Evolutionary conservation across 2,888 invertebrate species (phyloP).

Genomic region (Macaria liturata): DNA sequence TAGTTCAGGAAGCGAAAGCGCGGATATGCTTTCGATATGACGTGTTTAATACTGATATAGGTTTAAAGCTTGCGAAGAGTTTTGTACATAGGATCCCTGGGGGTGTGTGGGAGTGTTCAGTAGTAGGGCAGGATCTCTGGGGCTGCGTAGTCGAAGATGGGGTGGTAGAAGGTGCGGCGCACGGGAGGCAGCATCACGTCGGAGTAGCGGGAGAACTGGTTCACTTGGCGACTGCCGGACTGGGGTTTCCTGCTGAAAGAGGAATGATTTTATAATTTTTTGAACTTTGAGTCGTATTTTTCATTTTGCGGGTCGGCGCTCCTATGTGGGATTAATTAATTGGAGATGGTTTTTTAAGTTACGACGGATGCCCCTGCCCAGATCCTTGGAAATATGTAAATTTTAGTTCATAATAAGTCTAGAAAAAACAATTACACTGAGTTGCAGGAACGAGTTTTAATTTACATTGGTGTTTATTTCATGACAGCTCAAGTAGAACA

Average conservation of each 20-base stretch:
- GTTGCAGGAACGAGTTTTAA: no score
- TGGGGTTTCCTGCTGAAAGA: slow-evolving; percentile 65
- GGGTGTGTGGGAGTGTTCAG: slow-evolving; percentile 51
- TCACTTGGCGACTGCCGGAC: slow-evolving; percentile 70
- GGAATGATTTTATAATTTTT: not conserved
- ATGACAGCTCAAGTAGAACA: no score
- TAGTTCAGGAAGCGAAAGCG: slow-evolving; percentile 64
- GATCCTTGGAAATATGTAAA: no score
- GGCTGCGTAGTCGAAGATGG: slow-evolving; percentile 61
- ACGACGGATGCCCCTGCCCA: no score
- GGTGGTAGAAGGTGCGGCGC: slow-evolving; percentile 67
- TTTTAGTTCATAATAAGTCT: no score
- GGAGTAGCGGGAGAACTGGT: slow-evolving; percentile 78
- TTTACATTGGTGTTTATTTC: no score
- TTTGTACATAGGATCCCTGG: slow-evolving; percentile 55
- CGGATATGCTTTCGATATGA: slow-evolving; percentile 79
- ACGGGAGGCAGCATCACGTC: slow-evolving; percentile 71
- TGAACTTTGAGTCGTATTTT: no score
- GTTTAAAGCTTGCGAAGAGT: slow-evolving; percentile 33
- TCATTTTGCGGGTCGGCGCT: no score
- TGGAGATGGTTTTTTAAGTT: no score
- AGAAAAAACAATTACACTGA: no score
- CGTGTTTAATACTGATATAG: slow-evolving; percentile 56
- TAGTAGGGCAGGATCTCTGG: slow-evolving; percentile 70
- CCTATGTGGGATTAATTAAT: no score